Conservation (phyloP, 2,797 vertebrate species). For the Crypturellus tataupa region DNA sequence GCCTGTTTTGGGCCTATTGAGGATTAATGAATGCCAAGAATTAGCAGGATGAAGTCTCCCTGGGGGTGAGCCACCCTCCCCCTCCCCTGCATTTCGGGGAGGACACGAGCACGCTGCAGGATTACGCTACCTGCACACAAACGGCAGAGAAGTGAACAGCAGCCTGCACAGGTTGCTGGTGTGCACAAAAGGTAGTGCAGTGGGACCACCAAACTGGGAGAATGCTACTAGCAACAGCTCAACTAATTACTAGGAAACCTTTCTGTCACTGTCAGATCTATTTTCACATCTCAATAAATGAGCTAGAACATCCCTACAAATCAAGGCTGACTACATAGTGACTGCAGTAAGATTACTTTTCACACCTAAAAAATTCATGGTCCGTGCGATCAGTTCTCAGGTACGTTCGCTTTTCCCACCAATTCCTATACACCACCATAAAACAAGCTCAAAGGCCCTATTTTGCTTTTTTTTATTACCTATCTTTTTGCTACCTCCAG, state of each 20-base stretch:
- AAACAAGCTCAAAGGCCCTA: not conserved
- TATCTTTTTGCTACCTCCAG: not conserved
- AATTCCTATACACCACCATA: not conserved
- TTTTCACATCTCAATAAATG: not conserved
- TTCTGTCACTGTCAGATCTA: not conserved
- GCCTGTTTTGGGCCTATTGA: not conserved
- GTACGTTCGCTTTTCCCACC: not conserved
- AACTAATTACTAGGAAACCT: not conserved
- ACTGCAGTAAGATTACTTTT: not conserved
- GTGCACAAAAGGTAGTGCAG: not conserved
- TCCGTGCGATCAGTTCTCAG: not conserved
- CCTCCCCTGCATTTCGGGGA: not conserved
- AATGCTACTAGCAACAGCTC: not conserved
- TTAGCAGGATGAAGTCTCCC: not conserved
- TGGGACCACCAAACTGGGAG: not conserved
- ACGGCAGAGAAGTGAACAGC: not conserved
- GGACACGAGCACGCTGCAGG: rapidly evolving
- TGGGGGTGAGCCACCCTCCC: not conserved
- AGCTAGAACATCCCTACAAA: not conserved
- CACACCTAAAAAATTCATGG: not conserved
- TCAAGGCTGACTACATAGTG: not conserved
- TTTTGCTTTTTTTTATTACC: not conserved
- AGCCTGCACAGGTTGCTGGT: not conserved
- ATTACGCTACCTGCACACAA: not conserved
- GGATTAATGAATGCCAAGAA: not conserved